Percentiles rank a stretch among this genome's conserved stretches.
phyloP scores from a whole-genome alignment of 2,797 vertebrate species.

The Malurus splendens region DNA sequence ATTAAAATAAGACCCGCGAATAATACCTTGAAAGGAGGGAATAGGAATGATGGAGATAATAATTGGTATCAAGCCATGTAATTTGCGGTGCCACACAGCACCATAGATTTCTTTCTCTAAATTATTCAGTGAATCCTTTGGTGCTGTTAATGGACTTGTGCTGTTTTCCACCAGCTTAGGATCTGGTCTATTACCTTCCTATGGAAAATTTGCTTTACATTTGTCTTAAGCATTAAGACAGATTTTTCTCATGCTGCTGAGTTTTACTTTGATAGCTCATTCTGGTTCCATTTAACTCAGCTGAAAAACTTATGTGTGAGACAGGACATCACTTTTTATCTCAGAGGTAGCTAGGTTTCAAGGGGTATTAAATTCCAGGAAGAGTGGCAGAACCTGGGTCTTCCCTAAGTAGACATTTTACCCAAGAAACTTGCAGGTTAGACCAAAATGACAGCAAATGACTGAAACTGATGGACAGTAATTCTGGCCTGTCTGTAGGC shows the following conservation, averaged over 20 bases:
- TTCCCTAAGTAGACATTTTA: neutral
- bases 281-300: neutral
- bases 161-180: neutral
- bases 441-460: neutral
- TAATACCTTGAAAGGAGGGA: conserved; percentile 46
- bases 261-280: neutral
- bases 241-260: neutral
- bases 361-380: neutral
- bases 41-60: conserved; percentile 36
- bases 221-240: neutral
- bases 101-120: conserved; percentile 3
- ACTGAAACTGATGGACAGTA: neutral
- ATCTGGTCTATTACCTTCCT: neutral
- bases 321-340: neutral
- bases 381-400: neutral
- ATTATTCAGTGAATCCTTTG: neutral
- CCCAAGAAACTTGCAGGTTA: neutral
- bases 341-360: neutral
- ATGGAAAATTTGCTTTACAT: neutral
- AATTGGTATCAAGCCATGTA: conserved; percentile 23
- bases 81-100: conserved; percentile 19
- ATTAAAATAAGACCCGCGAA: conserved; percentile 63
- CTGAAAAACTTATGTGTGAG: neutral
- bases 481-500: neutral
- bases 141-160: neutral